Conservation (phyloP, 1,140 invertebrate genomes). For the Drosophila tristis region DNA sequence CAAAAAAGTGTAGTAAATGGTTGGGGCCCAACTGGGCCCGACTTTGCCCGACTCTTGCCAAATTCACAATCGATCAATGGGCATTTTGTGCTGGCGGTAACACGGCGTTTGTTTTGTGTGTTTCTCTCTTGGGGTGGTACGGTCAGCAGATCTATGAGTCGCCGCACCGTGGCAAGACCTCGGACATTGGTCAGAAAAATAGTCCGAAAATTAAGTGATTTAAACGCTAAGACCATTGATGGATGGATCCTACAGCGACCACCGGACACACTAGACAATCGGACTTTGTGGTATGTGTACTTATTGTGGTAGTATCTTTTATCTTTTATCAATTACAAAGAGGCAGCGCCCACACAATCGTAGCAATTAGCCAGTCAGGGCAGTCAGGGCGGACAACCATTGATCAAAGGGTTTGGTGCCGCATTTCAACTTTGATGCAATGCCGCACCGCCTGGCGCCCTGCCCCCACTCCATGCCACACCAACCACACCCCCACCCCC, state of each 20-base stretch:
- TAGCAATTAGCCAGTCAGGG: conserved; percentile 67
- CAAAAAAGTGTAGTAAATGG: conserved; percentile 44
- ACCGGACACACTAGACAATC: conserved; percentile 48
- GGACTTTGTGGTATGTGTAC: conserved; percentile 28
- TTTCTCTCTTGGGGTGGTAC: conserved; percentile 2
- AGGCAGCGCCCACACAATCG: conserved; percentile 63
- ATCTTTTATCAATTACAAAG: conserved; percentile 74
- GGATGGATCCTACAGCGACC: conserved; percentile 44
- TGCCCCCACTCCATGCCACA: neutral
- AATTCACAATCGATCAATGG: conserved; percentile 78
- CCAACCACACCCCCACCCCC: neutral
- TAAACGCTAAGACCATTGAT: conserved; percentile 65
- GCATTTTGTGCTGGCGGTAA: conserved; percentile 43
- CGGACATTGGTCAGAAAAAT: conserved; percentile 29
- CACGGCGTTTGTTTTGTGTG: conserved; percentile 6
- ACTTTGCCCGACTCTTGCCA: conserved; percentile 51
- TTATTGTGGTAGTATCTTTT: neutral
- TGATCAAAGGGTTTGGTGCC: conserved; percentile 60
- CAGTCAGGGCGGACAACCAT: conserved; percentile 54
- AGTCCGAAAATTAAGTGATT: conserved; percentile 60
- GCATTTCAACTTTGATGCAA: conserved; percentile 47
- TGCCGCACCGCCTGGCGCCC: conserved; percentile 63
- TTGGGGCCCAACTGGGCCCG: conserved; percentile 12
- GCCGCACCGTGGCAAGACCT: conserved; percentile 22
- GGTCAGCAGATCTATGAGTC: conserved; percentile 39